Evolutionary conservation across 2,113 vertebrate genomes (phyloP).

Genomic region (Gymnobelideus leadbeateri): DNA sequence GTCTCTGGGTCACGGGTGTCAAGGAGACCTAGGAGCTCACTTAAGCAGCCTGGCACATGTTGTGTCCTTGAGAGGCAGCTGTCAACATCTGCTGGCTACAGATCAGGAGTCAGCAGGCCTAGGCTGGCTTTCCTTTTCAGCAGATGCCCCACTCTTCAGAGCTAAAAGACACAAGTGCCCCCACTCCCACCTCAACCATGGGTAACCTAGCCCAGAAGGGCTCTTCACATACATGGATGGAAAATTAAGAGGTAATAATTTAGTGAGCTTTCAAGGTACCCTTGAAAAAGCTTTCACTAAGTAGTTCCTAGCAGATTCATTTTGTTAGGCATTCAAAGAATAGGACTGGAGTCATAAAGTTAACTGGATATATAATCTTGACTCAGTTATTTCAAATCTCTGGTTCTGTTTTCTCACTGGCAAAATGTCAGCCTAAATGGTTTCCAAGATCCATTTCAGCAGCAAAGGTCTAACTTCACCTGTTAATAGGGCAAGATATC

Average conservation of each 20-base stretch:
- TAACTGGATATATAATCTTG: no score
- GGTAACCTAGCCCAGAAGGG: background rate
- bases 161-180: background rate
- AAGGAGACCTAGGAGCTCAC: background rate
- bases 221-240: background rate
- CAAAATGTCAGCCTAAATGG: background rate
- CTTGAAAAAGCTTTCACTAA: background rate
- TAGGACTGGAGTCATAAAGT: background rate
- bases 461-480: background rate
- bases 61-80: background rate
- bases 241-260: background rate
- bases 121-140: background rate
- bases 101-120: accelerated
- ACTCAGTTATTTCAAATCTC: background rate
- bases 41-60: background rate
- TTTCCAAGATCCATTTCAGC: background rate
- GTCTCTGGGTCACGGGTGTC: background rate
- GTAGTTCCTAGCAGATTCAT: background rate
- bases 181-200: background rate
- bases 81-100: background rate
- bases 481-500: background rate
- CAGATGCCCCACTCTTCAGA: background rate
- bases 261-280: background rate
- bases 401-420: background rate
- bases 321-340: background rate